phyloP scores from a whole-genome alignment of 2,113 vertebrate species.

The Ochotona curzoniae region DNA sequence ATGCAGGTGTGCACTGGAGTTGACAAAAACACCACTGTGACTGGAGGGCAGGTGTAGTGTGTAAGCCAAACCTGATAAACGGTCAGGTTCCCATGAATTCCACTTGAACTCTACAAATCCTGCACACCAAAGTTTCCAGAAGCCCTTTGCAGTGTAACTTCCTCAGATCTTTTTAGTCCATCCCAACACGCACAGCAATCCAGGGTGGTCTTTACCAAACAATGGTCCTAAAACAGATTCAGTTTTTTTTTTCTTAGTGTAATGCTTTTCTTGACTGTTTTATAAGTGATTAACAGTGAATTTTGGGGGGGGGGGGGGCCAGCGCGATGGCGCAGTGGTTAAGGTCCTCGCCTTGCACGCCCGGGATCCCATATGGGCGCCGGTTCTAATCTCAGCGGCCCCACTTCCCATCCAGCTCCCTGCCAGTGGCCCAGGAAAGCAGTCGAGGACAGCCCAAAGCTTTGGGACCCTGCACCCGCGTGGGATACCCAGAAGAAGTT shows the following conservation, averaged over 20 bases:
- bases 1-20: not conserved
- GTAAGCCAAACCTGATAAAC: slow-evolving; percentile 27
- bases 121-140: not conserved
- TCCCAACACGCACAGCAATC: not conserved
- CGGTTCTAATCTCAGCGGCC: too few species aligned
- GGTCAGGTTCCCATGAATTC: slow-evolving; percentile 19
- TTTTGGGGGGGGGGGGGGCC: too few species aligned
- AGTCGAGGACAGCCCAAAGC: too few species aligned
- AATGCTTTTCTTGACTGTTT: too few species aligned
- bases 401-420: too few species aligned
- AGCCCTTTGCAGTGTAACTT: not conserved
- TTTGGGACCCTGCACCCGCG: too few species aligned
- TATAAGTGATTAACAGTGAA: too few species aligned
- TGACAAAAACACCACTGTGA: not conserved
- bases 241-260: not conserved
- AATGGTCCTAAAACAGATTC: not conserved
- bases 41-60: slow-evolving; percentile 1
- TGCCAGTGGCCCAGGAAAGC: too few species aligned
- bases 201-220: not conserved
- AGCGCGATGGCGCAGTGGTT: too few species aligned
- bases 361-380: too few species aligned
- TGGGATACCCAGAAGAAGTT: too few species aligned
- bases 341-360: too few species aligned
- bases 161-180: not conserved
- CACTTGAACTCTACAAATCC: not conserved